phyloP scores from a whole-genome alignment of 2,113 vertebrate genomes.

The Syrmaticus mikado region DNA sequence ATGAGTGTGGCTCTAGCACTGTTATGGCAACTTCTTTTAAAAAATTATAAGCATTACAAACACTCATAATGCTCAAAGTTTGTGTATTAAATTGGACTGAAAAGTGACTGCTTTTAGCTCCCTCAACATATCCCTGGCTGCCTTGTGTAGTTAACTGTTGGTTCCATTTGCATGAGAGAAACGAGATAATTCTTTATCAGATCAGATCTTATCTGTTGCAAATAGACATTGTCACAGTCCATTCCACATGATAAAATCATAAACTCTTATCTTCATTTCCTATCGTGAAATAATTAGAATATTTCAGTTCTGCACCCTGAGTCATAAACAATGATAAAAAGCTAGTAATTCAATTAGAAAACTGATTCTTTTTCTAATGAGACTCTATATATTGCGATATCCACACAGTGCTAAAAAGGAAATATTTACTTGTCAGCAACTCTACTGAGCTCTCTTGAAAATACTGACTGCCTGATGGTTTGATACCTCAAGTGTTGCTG shows the following conservation, averaged over 20 bases:
- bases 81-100: background rate
- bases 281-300: slow-evolving; percentile 35
- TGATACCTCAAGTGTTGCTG: background rate
- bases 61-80: background rate
- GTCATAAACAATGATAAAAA: slow-evolving; percentile 29
- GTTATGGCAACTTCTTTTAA: background rate
- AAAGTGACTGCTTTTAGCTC: background rate
- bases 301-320: slow-evolving; percentile 5
- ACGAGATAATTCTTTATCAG: background rate
- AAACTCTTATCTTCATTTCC: slow-evolving; percentile 7
- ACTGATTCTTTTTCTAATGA: background rate
- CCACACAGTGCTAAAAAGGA: background rate
- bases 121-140: background rate
- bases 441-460: background rate
- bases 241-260: background rate
- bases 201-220: slow-evolving; percentile 21
- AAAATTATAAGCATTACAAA: background rate
- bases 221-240: background rate
- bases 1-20: background rate
- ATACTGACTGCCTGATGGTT: background rate
- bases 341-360: slow-evolving; percentile 45
- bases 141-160: background rate
- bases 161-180: background rate
- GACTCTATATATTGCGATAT: background rate
- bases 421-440: background rate